phyloP scores from a whole-genome alignment of 2,888 invertebrate species.

The Melanostoma scalare region DNA sequence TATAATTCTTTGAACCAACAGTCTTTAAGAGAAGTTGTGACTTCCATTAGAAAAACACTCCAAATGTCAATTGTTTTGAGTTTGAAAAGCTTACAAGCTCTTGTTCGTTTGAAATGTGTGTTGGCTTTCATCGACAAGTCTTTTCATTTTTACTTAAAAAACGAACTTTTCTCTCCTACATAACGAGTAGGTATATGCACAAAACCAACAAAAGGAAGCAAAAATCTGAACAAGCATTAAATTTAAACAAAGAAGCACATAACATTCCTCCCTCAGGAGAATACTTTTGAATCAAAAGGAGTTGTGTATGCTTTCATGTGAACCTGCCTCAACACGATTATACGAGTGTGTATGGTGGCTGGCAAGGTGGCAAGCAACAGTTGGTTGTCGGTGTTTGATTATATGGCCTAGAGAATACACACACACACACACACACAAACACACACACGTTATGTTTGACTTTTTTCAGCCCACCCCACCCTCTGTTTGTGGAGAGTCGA shows the following conservation, averaged over 20 bases:
- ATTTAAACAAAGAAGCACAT: conserved; percentile 36
- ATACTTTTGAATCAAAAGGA: conserved; percentile 38
- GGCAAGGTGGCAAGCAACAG: conserved; percentile 40
- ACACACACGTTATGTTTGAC: no score
- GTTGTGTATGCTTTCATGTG: conserved; percentile 5
- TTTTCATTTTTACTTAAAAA: no score
- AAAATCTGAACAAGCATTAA: conserved; percentile 43
- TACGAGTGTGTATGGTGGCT: conserved; percentile 10
- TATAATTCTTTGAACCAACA: no score
- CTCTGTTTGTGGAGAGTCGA: conserved; percentile 15
- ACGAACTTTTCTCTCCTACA: no score
- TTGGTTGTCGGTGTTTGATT: conserved; percentile 31
- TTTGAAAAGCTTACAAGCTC: no score
- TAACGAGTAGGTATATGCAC: no score
- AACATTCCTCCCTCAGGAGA: conserved; percentile 21
- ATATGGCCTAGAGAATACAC: conserved; percentile 49
- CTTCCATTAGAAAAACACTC: no score
- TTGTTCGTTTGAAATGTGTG: no score
- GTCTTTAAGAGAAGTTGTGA: no score
- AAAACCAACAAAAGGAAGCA: conserved; percentile 12
- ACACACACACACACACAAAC: conserved; percentile 5
- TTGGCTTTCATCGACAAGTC: no score
- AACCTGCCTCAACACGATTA: conserved; percentile 38
- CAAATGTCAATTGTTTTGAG: no score
- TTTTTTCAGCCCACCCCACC: background rate